Evolutionary conservation across 2,113 vertebrate genomes (phyloP).

Genomic region (Sterna hirundo): DNA sequence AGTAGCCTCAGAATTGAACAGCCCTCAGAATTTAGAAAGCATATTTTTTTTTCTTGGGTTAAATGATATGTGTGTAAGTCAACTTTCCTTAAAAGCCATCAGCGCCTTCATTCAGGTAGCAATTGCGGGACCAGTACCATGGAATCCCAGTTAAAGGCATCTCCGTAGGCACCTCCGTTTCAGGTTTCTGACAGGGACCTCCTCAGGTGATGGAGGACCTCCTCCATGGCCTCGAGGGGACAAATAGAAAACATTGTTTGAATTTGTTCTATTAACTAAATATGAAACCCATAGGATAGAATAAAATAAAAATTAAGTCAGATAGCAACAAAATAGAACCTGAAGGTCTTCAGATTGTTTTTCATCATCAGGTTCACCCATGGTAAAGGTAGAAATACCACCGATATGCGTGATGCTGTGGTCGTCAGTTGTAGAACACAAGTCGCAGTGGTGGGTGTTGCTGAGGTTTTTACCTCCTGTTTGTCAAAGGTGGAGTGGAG

Average conservation of each 20-base stretch:
- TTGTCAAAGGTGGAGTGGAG: accelerated
- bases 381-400: not conserved
- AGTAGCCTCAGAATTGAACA: not conserved
- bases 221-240: not conserved
- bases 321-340: not conserved
- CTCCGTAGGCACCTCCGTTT: not conserved
- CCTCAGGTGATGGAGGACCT: not conserved
- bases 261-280: not conserved
- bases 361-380: accelerated
- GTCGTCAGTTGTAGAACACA: accelerated
- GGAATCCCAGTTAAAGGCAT: not conserved
- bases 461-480: not conserved
- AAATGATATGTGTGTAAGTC: not conserved
- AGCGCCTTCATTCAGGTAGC: not conserved
- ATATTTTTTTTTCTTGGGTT: not conserved
- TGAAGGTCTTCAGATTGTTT: not conserved
- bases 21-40: not conserved
- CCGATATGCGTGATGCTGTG: accelerated
- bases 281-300: not conserved
- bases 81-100: not conserved
- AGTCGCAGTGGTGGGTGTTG: accelerated
- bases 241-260: not conserved
- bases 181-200: not conserved
- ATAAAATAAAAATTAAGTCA: not conserved
- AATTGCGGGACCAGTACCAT: accelerated